Evolutionary conservation across 2,797 vertebrate species (phyloP).

Genomic region (Chelmon rostratus): DNA sequence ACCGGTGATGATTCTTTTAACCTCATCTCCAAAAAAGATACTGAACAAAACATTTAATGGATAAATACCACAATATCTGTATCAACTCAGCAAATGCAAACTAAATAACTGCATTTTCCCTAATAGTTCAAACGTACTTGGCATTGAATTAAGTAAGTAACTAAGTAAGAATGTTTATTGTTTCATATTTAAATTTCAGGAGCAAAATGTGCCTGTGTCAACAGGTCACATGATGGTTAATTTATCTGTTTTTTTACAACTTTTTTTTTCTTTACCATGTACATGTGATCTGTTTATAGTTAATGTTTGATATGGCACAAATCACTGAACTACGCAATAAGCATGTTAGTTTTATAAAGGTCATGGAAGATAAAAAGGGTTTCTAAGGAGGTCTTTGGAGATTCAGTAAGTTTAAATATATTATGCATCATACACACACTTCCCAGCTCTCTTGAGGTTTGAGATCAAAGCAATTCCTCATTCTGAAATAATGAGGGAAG

Average conservation of each 20-base stretch:
- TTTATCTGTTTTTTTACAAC: not conserved
- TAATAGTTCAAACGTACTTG: not conserved
- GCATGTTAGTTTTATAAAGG: conserved; percentile 47
- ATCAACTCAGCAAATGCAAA: not conserved
- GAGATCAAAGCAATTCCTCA: conserved; percentile 72
- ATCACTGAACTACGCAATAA: conserved; percentile 12
- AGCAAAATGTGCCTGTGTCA: not conserved
- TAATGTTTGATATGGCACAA: conserved; percentile 15
- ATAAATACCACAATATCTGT: not conserved
- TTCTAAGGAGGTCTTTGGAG: conserved; percentile 45
- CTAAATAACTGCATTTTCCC: not conserved
- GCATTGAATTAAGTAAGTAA: not conserved
- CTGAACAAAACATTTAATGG: not conserved
- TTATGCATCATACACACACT: conserved; percentile 58
- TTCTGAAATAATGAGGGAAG: conserved; percentile 73
- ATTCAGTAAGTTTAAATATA: conserved; percentile 68
- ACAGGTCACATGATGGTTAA: not conserved
- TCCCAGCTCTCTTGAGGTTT: conserved; percentile 65
- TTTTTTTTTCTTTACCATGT: not conserved
- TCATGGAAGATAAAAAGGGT: conserved; percentile 41
- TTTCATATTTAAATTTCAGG: conserved; percentile 11
- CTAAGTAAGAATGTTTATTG: not conserved
- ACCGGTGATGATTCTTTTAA: not conserved
- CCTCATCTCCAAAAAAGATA: not conserved
- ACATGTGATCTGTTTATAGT: conserved; percentile 31